Conservation (phyloP, 2,888 invertebrate species). For the Acholoe squamosa region DNA sequence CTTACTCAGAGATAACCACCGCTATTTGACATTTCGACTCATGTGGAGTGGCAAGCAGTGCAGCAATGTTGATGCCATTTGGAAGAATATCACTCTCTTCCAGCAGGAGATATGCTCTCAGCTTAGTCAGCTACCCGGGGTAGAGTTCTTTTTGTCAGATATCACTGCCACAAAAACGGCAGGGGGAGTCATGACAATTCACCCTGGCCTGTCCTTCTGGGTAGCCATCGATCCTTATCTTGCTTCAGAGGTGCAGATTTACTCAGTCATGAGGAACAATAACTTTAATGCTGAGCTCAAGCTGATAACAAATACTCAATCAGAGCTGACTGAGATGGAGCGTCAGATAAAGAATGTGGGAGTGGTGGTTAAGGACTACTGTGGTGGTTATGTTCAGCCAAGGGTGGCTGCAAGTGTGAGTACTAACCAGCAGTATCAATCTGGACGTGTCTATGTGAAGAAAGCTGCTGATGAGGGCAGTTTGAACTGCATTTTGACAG, state of each 20-base stretch:
- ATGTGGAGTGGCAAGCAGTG: neutral
- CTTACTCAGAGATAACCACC: neutral
- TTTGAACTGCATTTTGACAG: neutral
- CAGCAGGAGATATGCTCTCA: conserved; percentile 14
- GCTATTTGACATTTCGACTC: conserved; percentile 2
- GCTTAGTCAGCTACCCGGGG: neutral
- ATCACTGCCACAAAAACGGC: conserved; percentile 16
- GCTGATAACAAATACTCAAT: neutral
- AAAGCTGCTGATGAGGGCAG: neutral
- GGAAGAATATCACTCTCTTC: conserved; percentile 29
- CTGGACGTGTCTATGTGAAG: conserved; percentile 4
- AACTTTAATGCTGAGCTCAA: conserved; percentile 13
- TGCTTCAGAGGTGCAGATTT: neutral
- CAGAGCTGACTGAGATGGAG: conserved; percentile 6
- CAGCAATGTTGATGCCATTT: neutral
- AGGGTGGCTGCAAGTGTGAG: neutral
- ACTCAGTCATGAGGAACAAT: conserved; percentile 19
- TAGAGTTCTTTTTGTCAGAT: conserved; percentile 43
- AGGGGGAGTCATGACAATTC: neutral
- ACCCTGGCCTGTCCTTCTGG: conserved; percentile 41
- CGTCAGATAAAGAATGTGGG: neutral
- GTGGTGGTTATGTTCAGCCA: conserved; percentile 6
- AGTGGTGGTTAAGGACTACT: neutral
- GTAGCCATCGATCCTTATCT: neutral
- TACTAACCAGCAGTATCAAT: neutral